Base-by-base conservation (phyloP, 2,888 invertebrate species). In the Plagodis pulveraria region DNA sequence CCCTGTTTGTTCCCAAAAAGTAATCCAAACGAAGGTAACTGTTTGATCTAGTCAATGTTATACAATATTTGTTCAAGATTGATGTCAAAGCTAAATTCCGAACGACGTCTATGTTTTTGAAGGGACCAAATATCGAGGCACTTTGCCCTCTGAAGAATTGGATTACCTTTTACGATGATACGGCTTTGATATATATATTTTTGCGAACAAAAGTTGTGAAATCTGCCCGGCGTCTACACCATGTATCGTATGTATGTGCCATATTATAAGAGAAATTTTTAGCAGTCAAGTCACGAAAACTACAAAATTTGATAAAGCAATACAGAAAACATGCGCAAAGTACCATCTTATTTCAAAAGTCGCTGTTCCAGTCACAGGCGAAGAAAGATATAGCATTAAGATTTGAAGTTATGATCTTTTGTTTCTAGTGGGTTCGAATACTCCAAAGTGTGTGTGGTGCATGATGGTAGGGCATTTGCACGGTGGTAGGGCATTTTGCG, bases 31-130 rank as follows among this genome's bases (percentile, higher is more conserved):
- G 65, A 72, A 73, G 68, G 67, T 56, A 70, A 70, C 65, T 70
- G 58, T 61, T 66, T 63, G 61, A 68, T 65, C 55, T 54, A 58
- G 69, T 63, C 58, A 71, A 71, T 72, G 72, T 73, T 67, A 70
- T 67, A 70, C 68, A 75, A 77, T 73, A 74, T 80, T 80, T 75
- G 73, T 73, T 71, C 68, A 32, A 67, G 67, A 75, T 71, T 67
- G 67, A 74, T 72, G 65, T 66, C 65, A 49, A 61, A 51, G 55
- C 64, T 67, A 22, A 22, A 4, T 67, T 50, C 63, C 38, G 38
- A 8, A 6, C 8, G 6, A 6, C 69, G 69, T 69, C 64, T 67
- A 51, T 46, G 65, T 69, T 70, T 64, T 60, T 53, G 56, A 67
- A 71, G 60, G 69, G 71, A 76, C 73, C 75, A 73, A 73, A 72